phyloP scores from a whole-genome alignment of 2,888 invertebrate genomes.

The Metopia argyrocephala region DNA sequence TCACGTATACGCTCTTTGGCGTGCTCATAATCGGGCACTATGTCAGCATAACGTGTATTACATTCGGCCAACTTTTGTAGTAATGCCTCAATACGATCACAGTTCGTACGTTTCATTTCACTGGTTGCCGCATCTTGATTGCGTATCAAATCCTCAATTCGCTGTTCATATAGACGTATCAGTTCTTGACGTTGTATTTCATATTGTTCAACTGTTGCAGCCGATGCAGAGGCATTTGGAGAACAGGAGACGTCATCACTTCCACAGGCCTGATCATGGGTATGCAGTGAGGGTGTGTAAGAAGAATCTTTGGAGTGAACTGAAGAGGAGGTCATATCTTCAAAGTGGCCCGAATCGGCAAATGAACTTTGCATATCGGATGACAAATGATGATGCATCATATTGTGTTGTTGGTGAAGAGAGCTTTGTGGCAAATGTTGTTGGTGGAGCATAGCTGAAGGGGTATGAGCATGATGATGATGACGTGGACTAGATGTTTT shows the following conservation, averaged over 20 bases:
- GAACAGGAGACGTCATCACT: constrained; percentile 55
- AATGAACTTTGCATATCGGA: constrained; percentile 87
- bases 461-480: constrained; percentile 60
- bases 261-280: constrained; percentile 78
- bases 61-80: constrained; percentile 86
- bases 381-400: constrained; percentile 68
- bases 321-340: constrained; percentile 88
- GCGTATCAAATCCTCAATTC: constrained; percentile 86
- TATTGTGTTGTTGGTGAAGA: constrained; percentile 72
- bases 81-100: constrained; percentile 87
- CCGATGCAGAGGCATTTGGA: constrained; percentile 61
- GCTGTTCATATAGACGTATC: constrained; percentile 86
- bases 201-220: constrained; percentile 78
- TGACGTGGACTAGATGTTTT: constrained; percentile 78
- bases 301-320: constrained; percentile 87
- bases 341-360: constrained; percentile 92
- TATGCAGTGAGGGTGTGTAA: constrained; percentile 75
- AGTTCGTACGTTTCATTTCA: constrained; percentile 87
- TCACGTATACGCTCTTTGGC: constrained; percentile 84
- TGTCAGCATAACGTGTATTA: constrained; percentile 87
- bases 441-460: constrained; percentile 62
- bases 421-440: constrained; percentile 51
- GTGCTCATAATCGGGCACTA: constrained; percentile 86
- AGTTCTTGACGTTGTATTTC: constrained; percentile 84
- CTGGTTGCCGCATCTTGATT: constrained; percentile 83